A percentile compares a stretch with the other conserved stretches of the same genome.
Conservation (phyloP, 2,797 vertebrate genomes). For the Xenops minutus region DNA sequence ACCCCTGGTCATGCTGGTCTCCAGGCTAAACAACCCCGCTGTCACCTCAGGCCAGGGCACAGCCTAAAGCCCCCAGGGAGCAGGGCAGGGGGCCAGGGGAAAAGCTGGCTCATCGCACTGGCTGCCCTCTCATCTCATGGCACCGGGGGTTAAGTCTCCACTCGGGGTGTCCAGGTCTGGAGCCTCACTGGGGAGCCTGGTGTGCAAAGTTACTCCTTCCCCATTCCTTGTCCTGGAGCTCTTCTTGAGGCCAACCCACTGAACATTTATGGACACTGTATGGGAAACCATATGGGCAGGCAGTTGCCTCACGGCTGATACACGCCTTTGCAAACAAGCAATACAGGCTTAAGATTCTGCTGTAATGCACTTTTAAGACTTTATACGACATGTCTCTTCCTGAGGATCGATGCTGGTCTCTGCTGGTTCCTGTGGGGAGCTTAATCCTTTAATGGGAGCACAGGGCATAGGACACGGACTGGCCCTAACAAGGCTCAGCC, state of each 20-base stretch:
- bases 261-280: neutral
- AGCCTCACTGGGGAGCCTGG: fast-evolving
- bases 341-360: no score
- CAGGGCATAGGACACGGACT: neutral
- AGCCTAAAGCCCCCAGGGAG: fast-evolving
- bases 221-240: neutral
- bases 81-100: fast-evolving
- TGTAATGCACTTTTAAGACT: neutral
- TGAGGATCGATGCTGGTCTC: fast-evolving
- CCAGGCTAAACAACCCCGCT: neutral
- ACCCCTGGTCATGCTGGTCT: neutral
- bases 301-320: fast-evolving
- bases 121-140: fast-evolving
- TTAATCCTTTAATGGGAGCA: fast-evolving
- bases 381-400: neutral
- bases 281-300: fast-evolving
- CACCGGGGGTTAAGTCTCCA: fast-evolving
- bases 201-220: fast-evolving
- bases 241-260: fast-evolving
- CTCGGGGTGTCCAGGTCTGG: fast-evolving
- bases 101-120: fast-evolving
- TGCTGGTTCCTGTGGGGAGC: neutral
- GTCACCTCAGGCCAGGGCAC: neutral
- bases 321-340: no score
- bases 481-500: no score